Conservation (phyloP, 2,113 vertebrate genomes). For the Chaenogobius annularis region DNA sequence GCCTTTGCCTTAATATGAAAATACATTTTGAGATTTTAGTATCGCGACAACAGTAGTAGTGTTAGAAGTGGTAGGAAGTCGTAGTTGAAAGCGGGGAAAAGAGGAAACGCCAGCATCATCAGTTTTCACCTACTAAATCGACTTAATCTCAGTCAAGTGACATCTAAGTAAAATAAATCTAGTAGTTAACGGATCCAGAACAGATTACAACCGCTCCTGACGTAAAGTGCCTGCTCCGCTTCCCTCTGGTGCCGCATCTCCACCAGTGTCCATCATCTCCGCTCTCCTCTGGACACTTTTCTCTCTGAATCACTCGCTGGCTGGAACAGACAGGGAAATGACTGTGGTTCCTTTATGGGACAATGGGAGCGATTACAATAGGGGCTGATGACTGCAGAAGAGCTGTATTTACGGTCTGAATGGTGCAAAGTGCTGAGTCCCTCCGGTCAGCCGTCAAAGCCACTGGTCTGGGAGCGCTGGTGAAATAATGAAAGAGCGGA, state of each 20-base stretch:
- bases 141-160: no score
- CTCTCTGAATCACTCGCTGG: constrained; percentile 42
- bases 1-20: no score
- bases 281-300: constrained; percentile 32
- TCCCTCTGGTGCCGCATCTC: background rate
- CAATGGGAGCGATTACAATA: constrained; percentile 65
- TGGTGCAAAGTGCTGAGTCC: constrained; percentile 46
- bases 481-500: constrained; percentile 45
- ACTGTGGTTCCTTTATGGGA: constrained; percentile 51
- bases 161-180: no score
- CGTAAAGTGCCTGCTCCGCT: background rate
- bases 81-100: no score
- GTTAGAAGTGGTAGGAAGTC: no score
- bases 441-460: constrained; percentile 26
- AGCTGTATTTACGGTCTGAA: constrained; percentile 59
- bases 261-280: background rate
- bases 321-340: constrained; percentile 53
- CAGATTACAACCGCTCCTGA: constrained; percentile 1
- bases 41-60: no score
- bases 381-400: constrained; percentile 68
- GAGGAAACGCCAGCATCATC: no score
- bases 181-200: background rate
- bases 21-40: no score
- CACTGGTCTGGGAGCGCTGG: constrained; percentile 28
- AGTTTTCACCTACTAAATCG: no score